Base-by-base conservation (phyloP, 2,888 invertebrate species). In the Melangyna quadrimaculata region DNA sequence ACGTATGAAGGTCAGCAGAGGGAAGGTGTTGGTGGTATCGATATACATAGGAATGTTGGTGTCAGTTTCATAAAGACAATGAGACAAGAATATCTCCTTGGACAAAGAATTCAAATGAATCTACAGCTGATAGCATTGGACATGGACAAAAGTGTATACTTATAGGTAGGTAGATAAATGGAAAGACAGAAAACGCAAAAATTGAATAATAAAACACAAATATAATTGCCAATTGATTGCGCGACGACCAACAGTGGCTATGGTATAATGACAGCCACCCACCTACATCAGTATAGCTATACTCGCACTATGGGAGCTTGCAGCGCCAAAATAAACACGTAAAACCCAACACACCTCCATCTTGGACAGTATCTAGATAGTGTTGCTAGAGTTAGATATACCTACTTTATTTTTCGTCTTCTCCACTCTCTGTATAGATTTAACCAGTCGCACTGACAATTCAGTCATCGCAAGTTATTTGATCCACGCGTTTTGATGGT, bases 201-300 rank as follows among this genome's bases (percentile, higher is more conserved):
- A 59, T 45, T 27, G 70, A 73, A 72, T 78, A 77, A 86, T 86
- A 86, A 86, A 86, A 86, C 80, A 78, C 70, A 69, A 86, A 86
- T 81, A 81, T 86, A 81, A 86, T 86, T 86, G 86, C 77, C 86
- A 86, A 86, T 80, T 84, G 84, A 84, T 84, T 84, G 59, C 80
- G 55, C 78, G 29, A 72, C 78, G 29, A 72, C 43, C 32, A 75
- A 24, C 24, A 29, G 57, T 27, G 51, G 24, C 53, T 32, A 22
- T 14, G 45, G 51, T 17, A 12, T 2, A 55, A 61, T 45, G 45
- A 17, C 55, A 59, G 69, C 45, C 55, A 35, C 35, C 61, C 45
- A 65, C 45, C 57, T 65, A 65, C 51, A 17, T 32, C 19, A 24
- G 45, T 73, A 43, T 69, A 63, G 67, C 55, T 70, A 37, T 14